A percentile compares a stretch with the other conserved stretches of the same genome.
Conservation (phyloP, 2,113 vertebrate genomes). For the Suncus etruscus region DNA sequence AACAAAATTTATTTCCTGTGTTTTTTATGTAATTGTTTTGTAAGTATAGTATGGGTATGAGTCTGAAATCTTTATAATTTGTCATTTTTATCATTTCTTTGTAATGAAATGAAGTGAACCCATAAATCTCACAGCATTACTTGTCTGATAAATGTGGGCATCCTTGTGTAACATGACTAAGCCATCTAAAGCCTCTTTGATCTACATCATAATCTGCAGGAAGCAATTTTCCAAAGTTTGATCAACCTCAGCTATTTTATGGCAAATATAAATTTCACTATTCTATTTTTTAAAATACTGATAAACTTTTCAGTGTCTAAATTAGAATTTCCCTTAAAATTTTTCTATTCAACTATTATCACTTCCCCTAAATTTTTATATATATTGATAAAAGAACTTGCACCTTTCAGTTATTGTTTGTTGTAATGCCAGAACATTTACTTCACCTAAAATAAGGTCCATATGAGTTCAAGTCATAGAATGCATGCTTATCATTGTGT, state of each 20-base stretch:
- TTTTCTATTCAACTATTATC: background rate
- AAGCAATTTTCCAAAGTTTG: background rate
- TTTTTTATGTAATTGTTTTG: background rate
- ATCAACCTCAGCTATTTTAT: slow-evolving; percentile 23
- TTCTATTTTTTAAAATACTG: slow-evolving; percentile 27
- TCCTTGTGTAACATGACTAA: background rate
- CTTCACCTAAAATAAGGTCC: background rate
- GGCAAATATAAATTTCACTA: background rate
- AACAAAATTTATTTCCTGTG: background rate
- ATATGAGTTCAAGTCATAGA: too few relatives aligned
- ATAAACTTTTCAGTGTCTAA: background rate
- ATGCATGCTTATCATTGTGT: too few relatives aligned
- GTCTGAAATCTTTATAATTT: background rate
- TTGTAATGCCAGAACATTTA: background rate
- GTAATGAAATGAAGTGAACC: background rate
- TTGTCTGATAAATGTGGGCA: background rate
- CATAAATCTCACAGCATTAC: slow-evolving; percentile 1
- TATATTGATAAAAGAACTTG: background rate
- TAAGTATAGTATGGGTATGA: background rate
- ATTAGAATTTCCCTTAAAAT: background rate
- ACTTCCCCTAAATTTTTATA: background rate
- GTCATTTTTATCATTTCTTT: background rate
- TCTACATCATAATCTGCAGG: slow-evolving; percentile 1
- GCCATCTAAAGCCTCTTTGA: background rate
- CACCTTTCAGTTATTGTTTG: background rate